Base-by-base conservation (phyloP, 2,113 vertebrate species). In the Silurus asotus region DNA sequence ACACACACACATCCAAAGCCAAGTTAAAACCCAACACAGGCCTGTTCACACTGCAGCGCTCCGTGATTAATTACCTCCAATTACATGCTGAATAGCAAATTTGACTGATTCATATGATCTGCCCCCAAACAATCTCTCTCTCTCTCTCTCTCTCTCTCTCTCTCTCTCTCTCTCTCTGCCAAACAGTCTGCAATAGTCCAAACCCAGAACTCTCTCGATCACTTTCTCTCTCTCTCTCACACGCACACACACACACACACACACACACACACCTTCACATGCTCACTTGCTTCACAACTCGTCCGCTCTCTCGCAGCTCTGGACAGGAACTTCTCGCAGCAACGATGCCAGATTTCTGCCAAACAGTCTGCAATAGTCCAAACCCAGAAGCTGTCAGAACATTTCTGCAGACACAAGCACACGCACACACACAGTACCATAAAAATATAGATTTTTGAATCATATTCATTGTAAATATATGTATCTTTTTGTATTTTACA, bases 41-140 rank as follows among this genome's bases (percentile, higher is more conserved):
- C 67, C 92, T 88, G 91, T 94, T 95, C 92, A 93, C 90, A 84
- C 89, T 82, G 93, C 55, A 64, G 59, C 90, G 86, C 89, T 81
- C 84, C 74, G 92, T 95, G 95, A 95, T 96, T 95, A 94, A 96
- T 95, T 91, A 90, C 92, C 92, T 93, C 92, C 93, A 94, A 94
- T 95, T 94, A 95, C 88, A 91, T 69, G 72, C 90, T 91, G 90
- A 91, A 93, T 91, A 92, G 91, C 91, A 93, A 91, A 92, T 94
- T 93, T 93, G 93, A 91, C 91, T 88, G 92, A 89, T 92, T 94
- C 83, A 84, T 90, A 89, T 89, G 88, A 90, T 91, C 90, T 88
- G 90, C 84, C 88, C 53, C 87, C 87, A 88, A 92, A 89, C 91
- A 93, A 93, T 89, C 93, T 91, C 83, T 83, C 69, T 79, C 48